A percentile compares a stretch with the other conserved stretches of the same genome.
Evolutionary conservation across 2,797 vertebrate genomes (phyloP).

Genomic region (Sphaeramia orbicularis): DNA sequence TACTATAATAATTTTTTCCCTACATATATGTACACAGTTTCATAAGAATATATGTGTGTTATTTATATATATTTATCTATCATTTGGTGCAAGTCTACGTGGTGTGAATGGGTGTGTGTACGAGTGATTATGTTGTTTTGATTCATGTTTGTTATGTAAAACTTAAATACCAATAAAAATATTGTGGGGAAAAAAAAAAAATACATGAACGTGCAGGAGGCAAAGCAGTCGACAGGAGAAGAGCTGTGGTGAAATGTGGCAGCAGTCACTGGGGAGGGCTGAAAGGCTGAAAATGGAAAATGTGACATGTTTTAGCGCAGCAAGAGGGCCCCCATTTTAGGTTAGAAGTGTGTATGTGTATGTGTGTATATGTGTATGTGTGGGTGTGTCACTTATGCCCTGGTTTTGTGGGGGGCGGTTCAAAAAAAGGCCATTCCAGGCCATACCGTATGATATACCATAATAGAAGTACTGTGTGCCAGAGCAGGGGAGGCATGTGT

Average conservation of each 20-base stretch:
- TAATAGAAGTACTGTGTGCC: not conserved
- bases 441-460: slow-evolving; percentile 5
- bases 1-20: too few species aligned
- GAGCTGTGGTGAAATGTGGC: slow-evolving; percentile 48
- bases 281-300: slow-evolving; percentile 69
- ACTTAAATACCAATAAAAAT: too few species aligned
- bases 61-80: too few species aligned
- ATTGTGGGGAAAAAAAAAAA: too few species aligned
- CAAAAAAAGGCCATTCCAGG: slow-evolving; percentile 23
- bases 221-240: slow-evolving; percentile 10
- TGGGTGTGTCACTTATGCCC: slow-evolving; percentile 46
- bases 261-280: slow-evolving; percentile 36
- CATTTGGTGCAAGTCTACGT: too few species aligned
- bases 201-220: slow-evolving; percentile 11
- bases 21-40: too few species aligned
- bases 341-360: slow-evolving; percentile 33
- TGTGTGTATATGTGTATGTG: slow-evolving; percentile 31
- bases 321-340: slow-evolving; percentile 64
- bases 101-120: too few species aligned
- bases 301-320: slow-evolving; percentile 63
- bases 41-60: too few species aligned
- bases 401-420: slow-evolving; percentile 35
- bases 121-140: too few species aligned
- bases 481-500: not conserved
- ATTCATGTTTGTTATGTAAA: too few species aligned